Percentiles rank a stretch among this genome's conserved stretches.
phyloP scores from a whole-genome alignment of 2,113 vertebrate species.

The Microcebus ravelobensis region DNA sequence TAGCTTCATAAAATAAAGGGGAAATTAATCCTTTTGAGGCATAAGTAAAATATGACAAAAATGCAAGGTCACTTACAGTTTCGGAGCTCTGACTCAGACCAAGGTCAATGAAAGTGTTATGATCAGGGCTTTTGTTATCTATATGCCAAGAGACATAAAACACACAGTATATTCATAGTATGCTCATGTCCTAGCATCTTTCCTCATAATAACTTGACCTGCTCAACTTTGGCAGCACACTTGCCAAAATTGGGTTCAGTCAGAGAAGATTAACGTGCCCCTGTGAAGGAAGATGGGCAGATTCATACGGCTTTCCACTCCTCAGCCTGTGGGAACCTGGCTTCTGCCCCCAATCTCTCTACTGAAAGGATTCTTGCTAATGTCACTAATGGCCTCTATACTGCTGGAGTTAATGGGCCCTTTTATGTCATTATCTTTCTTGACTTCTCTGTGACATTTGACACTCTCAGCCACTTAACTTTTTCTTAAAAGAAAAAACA shows the following conservation, averaged over 20 bases:
- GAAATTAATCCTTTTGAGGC: constrained; percentile 1
- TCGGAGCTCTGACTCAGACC: not conserved
- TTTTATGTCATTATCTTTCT: constrained; percentile 65
- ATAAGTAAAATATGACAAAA: constrained; percentile 13
- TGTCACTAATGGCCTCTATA: constrained; percentile 50
- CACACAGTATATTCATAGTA: not conserved
- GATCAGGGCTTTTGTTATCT: not conserved
- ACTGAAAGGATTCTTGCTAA: not conserved
- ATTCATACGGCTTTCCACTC: not conserved
- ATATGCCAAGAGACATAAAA: not conserved
- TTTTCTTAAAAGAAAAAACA: constrained; percentile 43
- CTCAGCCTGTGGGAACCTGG: not conserved
- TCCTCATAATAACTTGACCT: constrained; percentile 33
- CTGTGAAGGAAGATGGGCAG: not conserved
- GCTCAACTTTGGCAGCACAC: not conserved
- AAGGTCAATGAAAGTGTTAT: constrained; percentile 22
- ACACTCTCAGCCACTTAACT: constrained; percentile 52
- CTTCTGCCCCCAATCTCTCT: not conserved
- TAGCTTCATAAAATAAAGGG: constrained; percentile 1
- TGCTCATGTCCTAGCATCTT: not conserved
- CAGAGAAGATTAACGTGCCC: not conserved
- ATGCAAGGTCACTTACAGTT: not conserved
- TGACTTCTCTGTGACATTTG: constrained; percentile 62
- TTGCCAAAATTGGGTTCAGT: not conserved
- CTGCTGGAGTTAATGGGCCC: constrained; percentile 58